phyloP scores from a whole-genome alignment of 1,140 invertebrate species.

The Drosophila pallidifrons region DNA sequence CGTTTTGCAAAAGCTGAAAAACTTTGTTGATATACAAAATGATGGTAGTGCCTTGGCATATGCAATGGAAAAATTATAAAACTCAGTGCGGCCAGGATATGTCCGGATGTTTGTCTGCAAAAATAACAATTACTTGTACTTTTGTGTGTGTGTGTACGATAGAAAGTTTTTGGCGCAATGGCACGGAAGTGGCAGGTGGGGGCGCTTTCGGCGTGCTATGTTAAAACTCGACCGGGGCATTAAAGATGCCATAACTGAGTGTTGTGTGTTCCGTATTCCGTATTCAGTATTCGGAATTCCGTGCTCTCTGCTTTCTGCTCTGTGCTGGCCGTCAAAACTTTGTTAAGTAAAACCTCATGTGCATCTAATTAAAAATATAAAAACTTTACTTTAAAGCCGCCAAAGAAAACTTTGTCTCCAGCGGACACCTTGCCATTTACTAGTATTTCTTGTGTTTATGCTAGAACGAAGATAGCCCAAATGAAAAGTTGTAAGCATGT shows the following conservation, averaged over 20 bases:
- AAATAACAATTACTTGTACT: constrained; percentile 59
- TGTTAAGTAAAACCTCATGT: constrained; percentile 80
- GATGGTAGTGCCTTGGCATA: constrained; percentile 37
- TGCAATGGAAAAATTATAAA: constrained; percentile 53
- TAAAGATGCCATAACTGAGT: constrained; percentile 77
- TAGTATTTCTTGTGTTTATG: constrained; percentile 40
- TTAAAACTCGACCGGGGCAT: constrained; percentile 57
- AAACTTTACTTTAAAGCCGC: constrained; percentile 81
- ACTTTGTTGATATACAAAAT: constrained; percentile 71
- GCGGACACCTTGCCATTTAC: constrained; percentile 31
- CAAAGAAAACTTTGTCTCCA: constrained; percentile 80
- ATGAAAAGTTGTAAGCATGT: constrained; percentile 72
- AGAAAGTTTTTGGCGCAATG: constrained; percentile 76
- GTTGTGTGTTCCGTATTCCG: background rate
- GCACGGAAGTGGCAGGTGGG: constrained; percentile 66
- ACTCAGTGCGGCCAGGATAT: constrained; percentile 51
- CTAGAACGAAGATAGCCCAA: constrained; percentile 41
- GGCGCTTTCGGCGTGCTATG: background rate
- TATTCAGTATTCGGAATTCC: constrained; percentile 4
- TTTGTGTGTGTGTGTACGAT: constrained; percentile 45
- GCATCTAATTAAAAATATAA: constrained; percentile 84
- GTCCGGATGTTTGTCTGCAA: constrained; percentile 74
- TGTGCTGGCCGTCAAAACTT: constrained; percentile 69
- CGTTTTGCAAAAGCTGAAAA: constrained; percentile 41
- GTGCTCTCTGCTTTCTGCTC: constrained; percentile 17